Percentiles rank a stretch among this genome's conserved stretches.
These are phyloP conservation scores for Ormyrus nitidulus DNA, from an alignment of 2,888 invertebrate genomes.

Conservation along the genomic window DNA sequence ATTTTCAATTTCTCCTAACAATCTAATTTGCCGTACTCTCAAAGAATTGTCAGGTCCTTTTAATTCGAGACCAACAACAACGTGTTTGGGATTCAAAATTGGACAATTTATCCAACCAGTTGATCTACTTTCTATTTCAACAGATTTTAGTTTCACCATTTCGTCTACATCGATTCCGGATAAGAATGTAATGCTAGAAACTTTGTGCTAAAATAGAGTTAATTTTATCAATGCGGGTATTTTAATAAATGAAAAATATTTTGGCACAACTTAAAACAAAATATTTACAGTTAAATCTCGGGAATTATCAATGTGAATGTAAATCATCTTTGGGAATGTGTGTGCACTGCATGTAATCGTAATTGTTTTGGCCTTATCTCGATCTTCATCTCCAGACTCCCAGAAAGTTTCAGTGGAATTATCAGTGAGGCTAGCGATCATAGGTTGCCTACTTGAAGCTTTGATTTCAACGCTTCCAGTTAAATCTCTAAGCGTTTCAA, in stretches of 20 bases:
- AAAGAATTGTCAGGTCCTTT: slow-evolving; percentile 95
- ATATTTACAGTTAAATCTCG: slow-evolving; percentile 88
- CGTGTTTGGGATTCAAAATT: slow-evolving; percentile 79
- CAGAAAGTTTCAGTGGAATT: slow-evolving; percentile 98
- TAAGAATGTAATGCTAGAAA: slow-evolving; percentile 89
- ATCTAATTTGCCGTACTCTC: slow-evolving; percentile 88
- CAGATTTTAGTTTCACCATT: slow-evolving; percentile 85
- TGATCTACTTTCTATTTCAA: slow-evolving; percentile 90
- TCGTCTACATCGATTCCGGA: slow-evolving; percentile 90
- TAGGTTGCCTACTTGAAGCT: slow-evolving; percentile 94
- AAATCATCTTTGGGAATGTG: slow-evolving; percentile 84
- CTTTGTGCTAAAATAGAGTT: slow-evolving; percentile 86
- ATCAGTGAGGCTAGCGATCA: slow-evolving; percentile 94
- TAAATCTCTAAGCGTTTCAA: slow-evolving; percentile 85
- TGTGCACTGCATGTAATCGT: slow-evolving; percentile 82
- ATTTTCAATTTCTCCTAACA: slow-evolving; percentile 81
- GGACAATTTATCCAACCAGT: slow-evolving; percentile 95
- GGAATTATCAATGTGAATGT: slow-evolving; percentile 95
- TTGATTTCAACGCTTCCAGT: slow-evolving; percentile 87
- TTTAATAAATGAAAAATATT: slow-evolving; percentile 1
- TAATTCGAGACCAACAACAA: slow-evolving; percentile 86
- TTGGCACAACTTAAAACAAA: slow-evolving; percentile 34
- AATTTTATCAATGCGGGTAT: background rate
- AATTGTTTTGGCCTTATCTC: slow-evolving; percentile 92
- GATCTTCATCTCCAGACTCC: slow-evolving; percentile 98